Evolutionary conservation across 2,888 invertebrate species (phyloP), one percentile per base, ranked within the genome.

Genomic region (Metacarcinus magister): DNA sequence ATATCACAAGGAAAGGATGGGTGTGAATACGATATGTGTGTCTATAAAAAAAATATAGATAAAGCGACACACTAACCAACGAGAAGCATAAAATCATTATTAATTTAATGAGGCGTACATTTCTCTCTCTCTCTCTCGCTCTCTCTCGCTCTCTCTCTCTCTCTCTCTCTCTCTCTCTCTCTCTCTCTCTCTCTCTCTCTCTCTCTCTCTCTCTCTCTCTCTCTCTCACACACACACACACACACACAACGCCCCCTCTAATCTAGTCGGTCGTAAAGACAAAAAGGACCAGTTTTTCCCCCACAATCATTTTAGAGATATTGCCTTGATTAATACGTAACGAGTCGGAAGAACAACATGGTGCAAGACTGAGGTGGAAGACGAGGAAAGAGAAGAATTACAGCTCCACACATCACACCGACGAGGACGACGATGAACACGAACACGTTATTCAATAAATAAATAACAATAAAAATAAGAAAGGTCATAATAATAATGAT

Each of bases 241-340:
- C 39, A 43, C 43, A 90, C 44, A 23, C 7, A 28, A 10, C 32
- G 28, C 32, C 82, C 82, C 32, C 32, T 82, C 32, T 82, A 82
- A 82, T 32, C 23, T 82, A 82, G 13, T 82, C 32, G 23, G 82
- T 82, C 7, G 82, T 82, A 82, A 75, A 75, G n/a, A 75, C 7
- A 2, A 54, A 54, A 54, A 54, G 54, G 13, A 23, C 75, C 75
- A 23, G 75, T 75, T 75, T 54, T 75, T 23, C 75, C 75, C 75
- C n/a, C 75, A 75, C n/a, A 75, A 75, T 75, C 75, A 75, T 75
- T 75, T 75, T 75, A 75, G n/a, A 54, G 54, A n/a, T 75, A 75
- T 75, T 75, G 75, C 75, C n/a, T 75, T 75, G 75, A 75, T 75
- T 75, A 75, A 75, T n/a, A 28, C 75, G n/a, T 75, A 75, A 75